A percentile compares a stretch with the other conserved stretches of the same genome.
Conservation (phyloP, 2,113 vertebrate genomes). For the Ursus arctos region DNA sequence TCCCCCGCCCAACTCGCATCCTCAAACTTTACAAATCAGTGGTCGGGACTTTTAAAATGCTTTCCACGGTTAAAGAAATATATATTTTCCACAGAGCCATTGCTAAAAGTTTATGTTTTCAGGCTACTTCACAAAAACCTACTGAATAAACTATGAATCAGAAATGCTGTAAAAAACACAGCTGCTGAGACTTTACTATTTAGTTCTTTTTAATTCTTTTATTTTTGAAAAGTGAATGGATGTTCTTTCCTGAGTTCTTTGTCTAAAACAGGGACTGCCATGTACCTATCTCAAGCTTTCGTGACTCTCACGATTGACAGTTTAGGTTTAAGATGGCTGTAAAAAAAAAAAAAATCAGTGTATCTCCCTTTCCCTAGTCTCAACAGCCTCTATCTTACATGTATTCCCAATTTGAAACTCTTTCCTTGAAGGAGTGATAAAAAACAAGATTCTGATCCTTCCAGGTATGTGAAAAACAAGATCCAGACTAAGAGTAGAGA, state of each 20-base stretch:
- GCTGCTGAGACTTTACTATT: background rate
- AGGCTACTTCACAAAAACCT: slow-evolving; percentile 11
- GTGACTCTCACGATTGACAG: background rate
- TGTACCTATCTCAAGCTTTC: background rate
- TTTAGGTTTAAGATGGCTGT: background rate
- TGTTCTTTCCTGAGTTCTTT: background rate
- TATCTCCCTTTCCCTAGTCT: background rate
- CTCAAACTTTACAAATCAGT: background rate
- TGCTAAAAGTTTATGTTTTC: slow-evolving; percentile 32
- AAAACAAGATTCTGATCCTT: background rate
- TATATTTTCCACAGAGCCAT: slow-evolving; percentile 7
- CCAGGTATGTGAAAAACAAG: background rate
- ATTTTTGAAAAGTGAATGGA: slow-evolving; percentile 35
- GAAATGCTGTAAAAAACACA: slow-evolving; percentile 26
- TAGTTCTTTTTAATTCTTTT: background rate
- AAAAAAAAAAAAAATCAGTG: background rate
- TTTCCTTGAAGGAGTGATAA: background rate
- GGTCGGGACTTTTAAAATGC: background rate
- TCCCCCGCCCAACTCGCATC: background rate
- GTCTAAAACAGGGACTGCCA: background rate
- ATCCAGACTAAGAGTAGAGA: background rate
- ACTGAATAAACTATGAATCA: background rate
- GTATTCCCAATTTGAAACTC: background rate
- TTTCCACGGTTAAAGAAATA: background rate
- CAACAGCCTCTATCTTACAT: background rate